Base-by-base conservation (phyloP, 2,113 vertebrate genomes). In the Lampris incognitus region DNA sequence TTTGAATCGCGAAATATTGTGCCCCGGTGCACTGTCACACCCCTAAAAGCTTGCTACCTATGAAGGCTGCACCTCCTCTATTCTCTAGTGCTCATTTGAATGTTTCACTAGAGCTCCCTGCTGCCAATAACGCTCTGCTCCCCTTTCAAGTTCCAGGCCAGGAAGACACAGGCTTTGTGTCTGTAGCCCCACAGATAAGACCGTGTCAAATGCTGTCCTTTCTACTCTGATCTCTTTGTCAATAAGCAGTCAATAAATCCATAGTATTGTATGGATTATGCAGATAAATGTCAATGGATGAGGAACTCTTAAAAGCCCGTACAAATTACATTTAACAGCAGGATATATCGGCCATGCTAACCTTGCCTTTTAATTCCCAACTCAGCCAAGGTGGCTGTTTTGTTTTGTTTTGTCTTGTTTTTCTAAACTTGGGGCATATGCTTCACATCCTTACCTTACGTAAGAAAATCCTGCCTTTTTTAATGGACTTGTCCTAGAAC, bases 191-290 rank as follows among this genome's bases (percentile, higher is more conserved):
- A 5, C 40, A 60, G 56, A 78, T 54, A 64, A 63, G 77, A 73
- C 39, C 50, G 81, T 72, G 76, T 81, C 66, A 78, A 86, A 74
- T 50, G 1, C 37, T 63, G 56, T 66, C 50, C 51, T 73, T 73
- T 83, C 86, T 80, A 74, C 58, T 0, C 9, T 57, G 64, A 73
- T 54, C 72, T 82, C 11, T 6, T 44, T 55, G 78, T 87, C 69
- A 81, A 74, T 86, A 82, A n/a, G 55, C 78, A 60, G 72, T 83
- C 86, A 66, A 85, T 90, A 90, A 83, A 90, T 87, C 83, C 68
- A 79, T 83, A 75, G 62, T 56, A 57, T 89, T 84, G 80, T 84
- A 79, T 80, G 79, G 84, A 87, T 92, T 86, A 89, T 80, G 84
- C 73, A 87, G 81, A 87, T 79, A 61, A 59, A 78, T 77, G 77